Base-by-base conservation (phyloP, 2,797 vertebrate genomes). In the Jordanella pulchra region DNA sequence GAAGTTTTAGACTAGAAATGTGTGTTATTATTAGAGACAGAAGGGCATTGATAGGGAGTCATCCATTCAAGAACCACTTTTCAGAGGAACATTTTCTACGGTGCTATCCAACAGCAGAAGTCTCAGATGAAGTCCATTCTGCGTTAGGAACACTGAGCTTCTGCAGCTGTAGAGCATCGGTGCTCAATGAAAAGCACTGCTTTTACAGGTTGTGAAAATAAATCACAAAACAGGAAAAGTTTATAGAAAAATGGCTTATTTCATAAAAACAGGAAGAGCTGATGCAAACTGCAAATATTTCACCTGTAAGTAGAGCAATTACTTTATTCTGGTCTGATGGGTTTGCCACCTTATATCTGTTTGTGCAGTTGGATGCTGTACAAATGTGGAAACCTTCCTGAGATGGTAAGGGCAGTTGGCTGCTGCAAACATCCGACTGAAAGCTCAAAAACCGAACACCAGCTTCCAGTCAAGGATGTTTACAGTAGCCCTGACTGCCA, bases 381-480 rank as follows among this genome's bases (percentile, higher is more conserved):
- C 13, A 3, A 32, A 0, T 1, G 45, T 63, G 76, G 70, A 25
- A 68, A 82, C 56, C 30, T 55, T 18, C 54, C 27, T 60, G 75
- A 69, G 96, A 94, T 87, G 96, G 94, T 93, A 93, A 94, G 93
- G 96, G 94, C 97, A 98, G 96, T 95, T 91, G 95, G 97, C 97
- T 97, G 97, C 96, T 97, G 97, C 96, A 99, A 99, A 99, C 98
- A 99, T 99, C 97, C 94, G 97, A 99, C 98, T 99, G 98, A 99
- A 99, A 99, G 98, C 97, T 94, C 94, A 80, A 90, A 94, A 95
- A 90, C 89, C 87, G 65, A 93, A 93, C 91, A 95, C 94, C 95
- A 99, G 97, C 97, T 99, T 99, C 97, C 98, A 99, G 97, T 99
- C 97, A 97, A 99, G 97, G 97, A 97, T 99, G 98, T 99, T 99